phyloP scores from a whole-genome alignment of 2,797 vertebrate genomes.

The Botia almorhae region DNA sequence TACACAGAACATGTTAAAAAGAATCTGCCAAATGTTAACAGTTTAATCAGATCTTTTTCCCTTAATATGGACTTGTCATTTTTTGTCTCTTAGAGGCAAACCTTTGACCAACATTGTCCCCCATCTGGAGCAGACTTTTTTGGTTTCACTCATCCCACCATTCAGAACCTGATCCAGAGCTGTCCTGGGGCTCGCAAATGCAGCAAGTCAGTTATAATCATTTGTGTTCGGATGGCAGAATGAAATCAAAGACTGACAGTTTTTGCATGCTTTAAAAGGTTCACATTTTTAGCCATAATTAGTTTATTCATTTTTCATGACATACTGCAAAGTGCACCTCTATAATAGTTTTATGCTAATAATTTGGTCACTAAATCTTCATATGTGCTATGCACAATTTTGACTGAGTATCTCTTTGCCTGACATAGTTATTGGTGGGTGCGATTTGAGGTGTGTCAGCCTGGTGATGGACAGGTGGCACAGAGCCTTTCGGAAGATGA shows the following conservation, averaged over 20 bases:
- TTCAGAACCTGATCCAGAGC: slow-evolving; percentile 91
- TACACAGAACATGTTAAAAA: neutral
- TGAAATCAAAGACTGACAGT: neutral
- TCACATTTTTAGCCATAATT: neutral
- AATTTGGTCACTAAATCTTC: neutral
- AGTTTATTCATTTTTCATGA: too few species aligned
- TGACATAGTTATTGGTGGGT: slow-evolving; percentile 87
- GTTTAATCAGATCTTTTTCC: neutral
- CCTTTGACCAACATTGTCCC: slow-evolving; percentile 71
- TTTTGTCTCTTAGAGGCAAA: slow-evolving; percentile 74
- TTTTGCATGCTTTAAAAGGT: neutral
- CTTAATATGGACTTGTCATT: neutral
- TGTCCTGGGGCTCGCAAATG: slow-evolving; percentile 90
- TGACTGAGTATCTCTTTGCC: neutral
- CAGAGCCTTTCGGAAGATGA: slow-evolving; percentile 81
- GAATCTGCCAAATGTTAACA: too few species aligned
- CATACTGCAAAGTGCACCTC: neutral
- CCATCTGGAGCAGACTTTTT: slow-evolving; percentile 90
- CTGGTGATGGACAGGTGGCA: slow-evolving; percentile 77
- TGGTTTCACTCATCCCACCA: slow-evolving; percentile 88
- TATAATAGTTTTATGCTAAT: neutral
- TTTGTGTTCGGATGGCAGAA: neutral
- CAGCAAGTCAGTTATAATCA: slow-evolving; percentile 75
- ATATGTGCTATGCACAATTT: neutral
- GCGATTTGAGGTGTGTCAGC: slow-evolving; percentile 86